phyloP scores from a whole-genome alignment of 2,113 vertebrate genomes.

The Hippopotamus amphibius region DNA sequence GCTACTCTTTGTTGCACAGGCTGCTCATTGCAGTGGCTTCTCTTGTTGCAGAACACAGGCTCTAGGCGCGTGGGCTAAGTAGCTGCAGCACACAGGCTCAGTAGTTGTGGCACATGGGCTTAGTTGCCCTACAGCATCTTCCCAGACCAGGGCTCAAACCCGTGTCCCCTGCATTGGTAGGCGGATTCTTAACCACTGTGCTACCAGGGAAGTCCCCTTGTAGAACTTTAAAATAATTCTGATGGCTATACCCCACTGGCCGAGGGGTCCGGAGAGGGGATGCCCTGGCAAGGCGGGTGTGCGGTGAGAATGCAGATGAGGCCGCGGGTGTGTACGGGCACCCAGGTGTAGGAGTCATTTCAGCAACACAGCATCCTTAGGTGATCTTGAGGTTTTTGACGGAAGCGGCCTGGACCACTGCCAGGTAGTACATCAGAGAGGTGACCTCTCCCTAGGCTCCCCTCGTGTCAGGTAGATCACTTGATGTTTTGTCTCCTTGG shows the following conservation, averaged over 20 bases:
- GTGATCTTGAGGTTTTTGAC: neutral
- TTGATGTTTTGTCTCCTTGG: neutral
- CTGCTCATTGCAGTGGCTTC: too few relatives aligned
- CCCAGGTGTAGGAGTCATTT: neutral
- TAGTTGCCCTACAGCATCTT: too few relatives aligned
- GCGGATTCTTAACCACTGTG: too few relatives aligned
- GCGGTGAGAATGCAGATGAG: neutral
- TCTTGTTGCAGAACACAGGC: too few relatives aligned
- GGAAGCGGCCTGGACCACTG: neutral
- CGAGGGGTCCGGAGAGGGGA: neutral
- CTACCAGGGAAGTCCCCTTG: neutral
- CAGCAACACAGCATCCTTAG: neutral
- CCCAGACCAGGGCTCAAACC: too few relatives aligned
- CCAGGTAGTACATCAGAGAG: neutral
- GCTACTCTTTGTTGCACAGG: too few relatives aligned
- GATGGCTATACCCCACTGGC: neutral
- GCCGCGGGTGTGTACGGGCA: rapidly evolving
- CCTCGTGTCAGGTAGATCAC: neutral
- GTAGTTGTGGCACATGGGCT: too few relatives aligned
- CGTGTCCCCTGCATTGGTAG: too few relatives aligned
- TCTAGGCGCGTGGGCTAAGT: too few relatives aligned
- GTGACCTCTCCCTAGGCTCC: neutral
- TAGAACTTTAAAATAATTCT: neutral
- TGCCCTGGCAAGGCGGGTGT: rapidly evolving
- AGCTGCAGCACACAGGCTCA: too few relatives aligned